phyloP scores from a whole-genome alignment of 2,797 vertebrate genomes.

The Cynodonichthys magdalenae region DNA sequence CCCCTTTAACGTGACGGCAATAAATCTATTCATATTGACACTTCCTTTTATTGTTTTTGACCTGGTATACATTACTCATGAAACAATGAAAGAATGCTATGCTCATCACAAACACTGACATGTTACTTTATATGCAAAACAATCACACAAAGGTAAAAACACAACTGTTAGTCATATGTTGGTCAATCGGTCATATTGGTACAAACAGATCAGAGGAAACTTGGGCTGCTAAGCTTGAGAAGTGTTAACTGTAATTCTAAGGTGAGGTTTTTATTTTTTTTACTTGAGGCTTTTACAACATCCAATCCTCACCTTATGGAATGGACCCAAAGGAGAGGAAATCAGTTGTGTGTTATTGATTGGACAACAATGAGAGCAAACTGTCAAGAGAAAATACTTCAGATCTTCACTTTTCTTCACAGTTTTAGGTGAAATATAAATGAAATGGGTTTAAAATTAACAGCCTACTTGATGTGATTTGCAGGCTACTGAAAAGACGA shows the following conservation, averaged over 20 bases:
- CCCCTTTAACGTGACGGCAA: not conserved
- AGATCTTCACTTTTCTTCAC: conserved; percentile 8
- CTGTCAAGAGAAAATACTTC: conserved; percentile 26
- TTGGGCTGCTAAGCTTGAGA: conserved; percentile 19
- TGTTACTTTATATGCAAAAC: conserved; percentile 1
- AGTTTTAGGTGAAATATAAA: conserved; percentile 22
- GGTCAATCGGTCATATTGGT: conserved; percentile 5
- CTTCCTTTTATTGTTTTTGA: not conserved
- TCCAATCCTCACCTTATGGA: conserved; percentile 48
- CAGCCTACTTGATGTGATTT: conserved; percentile 6
- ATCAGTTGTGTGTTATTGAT: conserved; percentile 60
- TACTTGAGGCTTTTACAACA: conserved; percentile 45
- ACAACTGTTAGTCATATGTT: conserved; percentile 9
- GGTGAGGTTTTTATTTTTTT: conserved; percentile 20
- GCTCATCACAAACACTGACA: not conserved
- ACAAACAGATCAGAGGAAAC: conserved; percentile 20
- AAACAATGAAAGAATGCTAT: not conserved
- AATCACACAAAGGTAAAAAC: not conserved
- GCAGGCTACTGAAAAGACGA: conserved; percentile 16
- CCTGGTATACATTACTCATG: not conserved
- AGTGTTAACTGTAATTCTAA: conserved; percentile 25
- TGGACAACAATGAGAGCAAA: conserved; percentile 46
- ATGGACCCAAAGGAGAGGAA: conserved; percentile 49
- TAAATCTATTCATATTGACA: not conserved
- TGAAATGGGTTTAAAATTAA: conserved; percentile 17